Evolutionary conservation across 1,140 invertebrate species (phyloP).

Genomic region (Chionoecetes opilio): DNA sequence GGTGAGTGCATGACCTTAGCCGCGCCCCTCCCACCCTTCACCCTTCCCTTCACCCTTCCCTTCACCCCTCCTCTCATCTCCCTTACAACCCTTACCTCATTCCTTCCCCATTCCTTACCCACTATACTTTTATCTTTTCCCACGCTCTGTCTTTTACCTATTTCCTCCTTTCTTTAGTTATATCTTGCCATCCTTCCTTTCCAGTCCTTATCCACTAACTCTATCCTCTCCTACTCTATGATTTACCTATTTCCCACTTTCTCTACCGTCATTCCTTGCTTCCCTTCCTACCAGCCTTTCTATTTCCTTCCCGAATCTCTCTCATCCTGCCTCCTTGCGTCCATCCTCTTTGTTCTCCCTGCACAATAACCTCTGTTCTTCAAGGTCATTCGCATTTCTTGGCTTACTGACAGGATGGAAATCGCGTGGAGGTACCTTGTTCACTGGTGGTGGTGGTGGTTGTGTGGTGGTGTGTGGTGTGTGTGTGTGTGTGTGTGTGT

Average conservation of each 20-base stretch:
- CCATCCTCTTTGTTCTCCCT: background rate
- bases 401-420: background rate
- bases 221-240: too few species aligned
- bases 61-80: too few species aligned
- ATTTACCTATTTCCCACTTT: background rate
- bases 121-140: too few species aligned
- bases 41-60: constrained; percentile 11
- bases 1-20: background rate
- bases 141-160: background rate
- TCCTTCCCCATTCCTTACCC: background rate
- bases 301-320: too few species aligned
- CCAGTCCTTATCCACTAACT: background rate
- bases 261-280: too few species aligned
- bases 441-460: background rate
- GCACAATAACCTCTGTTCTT: background rate
- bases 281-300: too few species aligned
- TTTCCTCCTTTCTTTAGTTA: background rate
- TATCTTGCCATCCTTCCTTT: background rate
- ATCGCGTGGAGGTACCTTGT: too few species aligned
- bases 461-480: background rate
- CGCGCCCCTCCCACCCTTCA: background rate
- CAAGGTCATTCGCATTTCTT: background rate
- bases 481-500: constrained; percentile 20
- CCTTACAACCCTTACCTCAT: background rate
- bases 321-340: too few species aligned